phyloP scores from a whole-genome alignment of 2,888 invertebrate species.

The Romanomermis culicivorax region DNA sequence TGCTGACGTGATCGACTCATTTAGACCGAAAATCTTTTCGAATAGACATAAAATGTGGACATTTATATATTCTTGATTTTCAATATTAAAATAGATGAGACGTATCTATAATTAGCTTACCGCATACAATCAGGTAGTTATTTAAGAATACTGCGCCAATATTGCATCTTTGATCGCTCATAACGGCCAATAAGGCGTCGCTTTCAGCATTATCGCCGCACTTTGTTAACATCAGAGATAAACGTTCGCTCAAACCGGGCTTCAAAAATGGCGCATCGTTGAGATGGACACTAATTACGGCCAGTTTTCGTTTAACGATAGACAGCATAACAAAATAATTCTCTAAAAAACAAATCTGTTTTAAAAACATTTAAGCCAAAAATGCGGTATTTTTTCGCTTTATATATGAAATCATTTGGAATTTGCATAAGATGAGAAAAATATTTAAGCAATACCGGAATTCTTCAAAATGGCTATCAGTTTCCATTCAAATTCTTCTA shows the following conservation, averaged over 20 bases:
- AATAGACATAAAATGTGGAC: too few relatives aligned
- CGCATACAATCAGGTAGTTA: conserved; percentile 52
- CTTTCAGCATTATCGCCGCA: conserved; percentile 17
- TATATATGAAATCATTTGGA: background rate
- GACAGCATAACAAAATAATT: conserved; percentile 44
- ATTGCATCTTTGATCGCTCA: conserved; percentile 49
- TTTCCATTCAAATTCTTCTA: conserved; percentile 22
- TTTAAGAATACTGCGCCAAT: conserved; percentile 50
- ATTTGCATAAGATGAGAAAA: background rate
- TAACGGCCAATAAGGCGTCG: conserved; percentile 35
- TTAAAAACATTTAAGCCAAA: background rate
- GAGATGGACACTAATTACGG: conserved; percentile 34
- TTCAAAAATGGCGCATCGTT: conserved; percentile 20
- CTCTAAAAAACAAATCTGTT: too few relatives aligned
- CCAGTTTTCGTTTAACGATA: conserved; percentile 41
- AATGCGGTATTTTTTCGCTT: background rate
- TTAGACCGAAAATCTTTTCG: too few relatives aligned
- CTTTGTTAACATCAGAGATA: background rate
- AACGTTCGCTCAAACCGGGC: background rate
- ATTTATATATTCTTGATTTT: too few relatives aligned
- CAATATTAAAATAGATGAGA: too few relatives aligned
- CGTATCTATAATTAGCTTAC: too few relatives aligned
- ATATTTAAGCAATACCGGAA: conserved; percentile 15
- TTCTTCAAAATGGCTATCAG: conserved; percentile 22
- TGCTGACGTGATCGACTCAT: too few relatives aligned